phyloP scores from a whole-genome alignment of 2,797 vertebrate genomes.

The Synaphobranchus kaupii region DNA sequence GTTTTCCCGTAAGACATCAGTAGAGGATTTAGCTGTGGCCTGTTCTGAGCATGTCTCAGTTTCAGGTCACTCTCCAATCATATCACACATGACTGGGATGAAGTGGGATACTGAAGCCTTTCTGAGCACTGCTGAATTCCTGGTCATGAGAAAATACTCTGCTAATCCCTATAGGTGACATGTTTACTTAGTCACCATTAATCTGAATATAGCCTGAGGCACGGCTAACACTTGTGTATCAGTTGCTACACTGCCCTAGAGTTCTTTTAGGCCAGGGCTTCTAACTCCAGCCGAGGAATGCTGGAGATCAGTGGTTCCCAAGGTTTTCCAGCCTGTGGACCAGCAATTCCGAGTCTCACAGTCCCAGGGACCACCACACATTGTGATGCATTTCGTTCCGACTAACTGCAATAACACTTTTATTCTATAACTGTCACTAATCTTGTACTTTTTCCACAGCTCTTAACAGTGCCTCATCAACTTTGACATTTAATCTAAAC shows the following conservation, averaged over 20 bases:
- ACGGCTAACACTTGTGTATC: not conserved
- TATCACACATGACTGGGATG: conserved; percentile 1
- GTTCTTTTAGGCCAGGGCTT: not conserved
- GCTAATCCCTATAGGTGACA: conserved; percentile 20
- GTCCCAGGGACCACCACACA: too few species aligned
- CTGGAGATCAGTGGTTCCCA: not conserved
- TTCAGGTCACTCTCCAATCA: conserved; percentile 2
- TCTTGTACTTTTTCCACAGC: too few species aligned
- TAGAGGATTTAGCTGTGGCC: not conserved
- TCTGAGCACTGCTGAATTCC: not conserved
- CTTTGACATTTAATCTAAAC: too few species aligned
- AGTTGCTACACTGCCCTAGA: not conserved
- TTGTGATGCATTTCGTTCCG: too few species aligned
- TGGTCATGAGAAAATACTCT: conserved; percentile 14
- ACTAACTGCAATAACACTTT: too few species aligned
- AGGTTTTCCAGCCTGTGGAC: too few species aligned
- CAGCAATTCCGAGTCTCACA: too few species aligned
- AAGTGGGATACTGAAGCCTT: not conserved
- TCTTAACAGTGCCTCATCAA: too few species aligned
- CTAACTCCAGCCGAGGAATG: not conserved
- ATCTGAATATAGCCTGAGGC: not conserved
- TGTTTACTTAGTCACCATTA: conserved; percentile 18
- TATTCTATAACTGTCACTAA: too few species aligned
- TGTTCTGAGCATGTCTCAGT: not conserved
- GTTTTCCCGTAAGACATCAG: not conserved